Base-by-base conservation (phyloP, 2,797 vertebrate species). In the Eospalax fontanierii region DNA sequence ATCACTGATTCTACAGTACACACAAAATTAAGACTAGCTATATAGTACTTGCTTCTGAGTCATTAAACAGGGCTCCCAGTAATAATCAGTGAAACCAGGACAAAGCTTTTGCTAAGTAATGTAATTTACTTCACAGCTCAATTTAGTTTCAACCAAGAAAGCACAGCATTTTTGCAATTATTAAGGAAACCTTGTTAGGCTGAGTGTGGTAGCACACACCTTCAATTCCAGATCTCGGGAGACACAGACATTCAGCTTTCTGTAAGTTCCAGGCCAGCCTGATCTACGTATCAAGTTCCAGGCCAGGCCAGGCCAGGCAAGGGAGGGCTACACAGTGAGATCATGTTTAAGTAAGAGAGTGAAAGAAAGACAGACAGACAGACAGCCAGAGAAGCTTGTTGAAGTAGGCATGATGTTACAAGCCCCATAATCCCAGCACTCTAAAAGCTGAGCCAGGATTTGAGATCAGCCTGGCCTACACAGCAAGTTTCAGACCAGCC, bases 111-210 rank as follows among this genome's bases (percentile, higher is more conserved):
- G 70, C 46, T 94, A 95, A 90, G 74, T 83, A 85, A 92, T 46
- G 59, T 80, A 88, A 86, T 70, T 90, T 95, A 90, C 74, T 93
- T 88, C 63, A 93, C 21, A 81, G 78, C 83, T 90, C 70, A 83
- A 93, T 90, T 33, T 92, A 83, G 43, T 93, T 85, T 95, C 50
- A 76, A 90, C 18, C 70, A 7, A 43, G 40, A 61, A 88, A 93
- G 11, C 12, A 90, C n/a, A 78, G 68, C 65, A 71, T 38, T n/a
- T 84, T 65, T 50, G n/a, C 10, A 83, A 43, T 11, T 43, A 66
- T 30, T 43, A 43, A n/a, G 38, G 65, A 66, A 33, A 54, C 12
- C 50, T 9, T 54, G 50, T 54, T 54, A 54, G 50, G 2, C 50
- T 54, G 50, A 12, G 50, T 54, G 14, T 54, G 8, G 8, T 54